Evolutionary conservation across 2,888 invertebrate species (phyloP), one percentile per base, ranked within the genome.

Genomic region (Cephus nigrinus): DNA sequence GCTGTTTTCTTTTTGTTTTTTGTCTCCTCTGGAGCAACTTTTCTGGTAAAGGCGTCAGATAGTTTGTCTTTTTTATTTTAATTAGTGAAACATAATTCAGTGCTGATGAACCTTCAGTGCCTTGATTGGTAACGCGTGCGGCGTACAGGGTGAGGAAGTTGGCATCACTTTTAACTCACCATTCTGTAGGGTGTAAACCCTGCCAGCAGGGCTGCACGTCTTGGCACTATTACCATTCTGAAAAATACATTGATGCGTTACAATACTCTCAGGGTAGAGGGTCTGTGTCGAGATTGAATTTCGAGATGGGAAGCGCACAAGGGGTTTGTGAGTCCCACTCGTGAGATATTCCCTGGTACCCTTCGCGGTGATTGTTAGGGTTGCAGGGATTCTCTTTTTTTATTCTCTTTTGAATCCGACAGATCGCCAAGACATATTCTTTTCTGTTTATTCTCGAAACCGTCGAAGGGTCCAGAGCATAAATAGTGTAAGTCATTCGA

Each of bases 401-500:
- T 40, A 12, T 40, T 40, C 4, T 12, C 4, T 55, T 9, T 55
- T 55, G 23, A 55, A 55, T 55, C 55, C 23, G 55, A 23, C 2
- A 9, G 23, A 23, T 55, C 23, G 23, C 23, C 2, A 1, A 55
- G 15, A 40, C 15, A 5, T 5, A 15, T 40, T 40, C 55, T 55
- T 55, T 55, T 55, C 23, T 23, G 5, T 40, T 23, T 55, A 5
- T 73, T 31, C 23, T 12, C 9, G 3, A 71, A 30, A 77, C 30
- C 31, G 75, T 77, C 77, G 78, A 82, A 86, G 84, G 78, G 80
- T 81, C 79, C 75, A 81, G 81, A 80, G 81, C 75, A 79, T 78
- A 76, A 76, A 76, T 75, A 81, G 81, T 86, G 82, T 83, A 86
- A 86, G 78, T 82, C 81, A 68, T 73, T 72, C 74, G 68, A 79